A percentile compares a stretch with the other conserved stretches of the same genome.
Conservation (phyloP, 1,140 invertebrate genomes). For the Calosoma granatense region DNA sequence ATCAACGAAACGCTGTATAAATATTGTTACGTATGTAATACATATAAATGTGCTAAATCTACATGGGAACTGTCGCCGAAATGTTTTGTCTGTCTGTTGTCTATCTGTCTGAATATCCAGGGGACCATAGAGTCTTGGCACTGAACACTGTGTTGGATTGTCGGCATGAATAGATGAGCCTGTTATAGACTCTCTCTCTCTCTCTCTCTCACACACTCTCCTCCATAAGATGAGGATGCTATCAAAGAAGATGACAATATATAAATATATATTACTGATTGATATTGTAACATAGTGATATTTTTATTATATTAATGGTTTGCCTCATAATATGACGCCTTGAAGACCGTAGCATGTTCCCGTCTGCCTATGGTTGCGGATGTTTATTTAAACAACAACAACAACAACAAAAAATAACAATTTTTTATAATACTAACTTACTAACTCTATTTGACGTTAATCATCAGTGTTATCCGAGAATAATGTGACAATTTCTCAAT, state of each 20-base stretch:
- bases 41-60: constrained; percentile 18
- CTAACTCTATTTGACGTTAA: not conserved
- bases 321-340: not conserved
- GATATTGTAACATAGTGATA: constrained; percentile 27
- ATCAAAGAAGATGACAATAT: constrained; percentile 22
- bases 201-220: too few relatives aligned
- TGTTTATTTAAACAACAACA: too few relatives aligned
- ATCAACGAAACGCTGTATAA: constrained; percentile 16
- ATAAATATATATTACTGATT: constrained; percentile 29
- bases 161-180: too few relatives aligned
- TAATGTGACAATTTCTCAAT: too few relatives aligned
- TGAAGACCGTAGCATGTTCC: not conserved
- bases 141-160: constrained; percentile 2
- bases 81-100: too few relatives aligned
- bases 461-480: not conserved
- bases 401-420: too few relatives aligned
- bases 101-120: too few relatives aligned
- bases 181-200: too few relatives aligned
- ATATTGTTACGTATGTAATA: not conserved
- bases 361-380: not conserved
- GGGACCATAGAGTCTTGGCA: too few relatives aligned
- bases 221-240: too few relatives aligned
- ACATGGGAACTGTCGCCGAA: constrained; percentile 16
- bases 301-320: constrained; percentile 21
- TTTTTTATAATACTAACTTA: too few relatives aligned